These are phyloP conservation scores for Neolamprologus devosi DNA, from an alignment of 2,113 vertebrate genomes.

Conservation along the genomic window DNA sequence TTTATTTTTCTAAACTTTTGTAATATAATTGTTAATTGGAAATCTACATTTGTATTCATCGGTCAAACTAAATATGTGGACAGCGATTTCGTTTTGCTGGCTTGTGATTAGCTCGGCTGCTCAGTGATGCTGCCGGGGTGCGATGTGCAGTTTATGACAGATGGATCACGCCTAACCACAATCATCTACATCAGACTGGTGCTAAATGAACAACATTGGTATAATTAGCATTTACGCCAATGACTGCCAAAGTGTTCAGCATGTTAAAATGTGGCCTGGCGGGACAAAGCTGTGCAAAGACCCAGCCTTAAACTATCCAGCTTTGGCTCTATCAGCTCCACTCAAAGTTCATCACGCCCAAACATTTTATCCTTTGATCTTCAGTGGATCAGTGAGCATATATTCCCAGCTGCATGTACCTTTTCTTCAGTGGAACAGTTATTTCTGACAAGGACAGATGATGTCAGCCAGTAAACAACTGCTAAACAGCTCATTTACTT, in stretches of 20 bases:
- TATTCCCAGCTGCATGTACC: not conserved
- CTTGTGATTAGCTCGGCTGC: not conserved
- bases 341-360: not conserved
- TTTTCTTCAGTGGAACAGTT: not conserved
- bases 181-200: not conserved
- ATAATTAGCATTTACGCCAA: not conserved
- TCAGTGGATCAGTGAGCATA: not conserved
- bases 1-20: not conserved
- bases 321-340: not conserved
- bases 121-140: not conserved
- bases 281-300: not conserved
- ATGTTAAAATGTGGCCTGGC: not conserved
- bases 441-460: conserved; percentile 28
- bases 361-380: not conserved
- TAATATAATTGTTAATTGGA: not conserved
- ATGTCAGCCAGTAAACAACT: conserved; percentile 28
- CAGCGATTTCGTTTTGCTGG: not conserved
- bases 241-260: not conserved
- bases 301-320: not conserved
- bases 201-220: not conserved
- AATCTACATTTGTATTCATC: not conserved
- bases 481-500: not conserved
- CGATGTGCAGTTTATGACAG: not conserved
- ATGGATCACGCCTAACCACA: not conserved
- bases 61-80: not conserved